Evolutionary conservation across 2,113 vertebrate genomes (phyloP).

Genomic region (Pithys albifrons): DNA sequence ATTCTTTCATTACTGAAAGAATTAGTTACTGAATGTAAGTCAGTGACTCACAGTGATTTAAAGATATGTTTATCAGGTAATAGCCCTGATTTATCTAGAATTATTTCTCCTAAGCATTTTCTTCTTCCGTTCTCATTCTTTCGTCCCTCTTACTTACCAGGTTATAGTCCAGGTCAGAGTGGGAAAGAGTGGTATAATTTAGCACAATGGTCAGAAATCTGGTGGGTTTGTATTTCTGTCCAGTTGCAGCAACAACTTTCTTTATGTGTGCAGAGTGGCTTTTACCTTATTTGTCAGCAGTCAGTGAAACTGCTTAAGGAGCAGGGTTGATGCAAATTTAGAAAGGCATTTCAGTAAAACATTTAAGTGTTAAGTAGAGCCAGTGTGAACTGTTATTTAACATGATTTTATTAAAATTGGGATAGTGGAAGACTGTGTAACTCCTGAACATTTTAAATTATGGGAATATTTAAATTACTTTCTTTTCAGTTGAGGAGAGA

Average conservation of each 20-base stretch:
- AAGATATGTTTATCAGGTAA: background rate
- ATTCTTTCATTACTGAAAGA: background rate
- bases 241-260: background rate
- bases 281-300: background rate
- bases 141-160: background rate
- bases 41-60: background rate
- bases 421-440: background rate
- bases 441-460: background rate
- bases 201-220: background rate
- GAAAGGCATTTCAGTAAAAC: conserved; percentile 9
- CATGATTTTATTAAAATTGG: background rate
- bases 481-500: background rate
- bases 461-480: conserved; percentile 30
- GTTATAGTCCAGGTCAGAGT: background rate
- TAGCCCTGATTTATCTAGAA: conserved; percentile 1
- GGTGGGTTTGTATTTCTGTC: background rate
- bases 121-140: background rate
- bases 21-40: background rate
- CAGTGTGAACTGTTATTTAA: conserved; percentile 27
- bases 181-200: background rate
- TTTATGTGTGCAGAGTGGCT: background rate
- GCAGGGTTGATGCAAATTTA: background rate
- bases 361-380: background rate
- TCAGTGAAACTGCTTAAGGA: background rate
- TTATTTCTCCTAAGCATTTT: conserved; percentile 4